A percentile compares a stretch with the other conserved stretches of the same genome.
These are phyloP conservation scores for Valencia hispanica DNA, from an alignment of 2,797 vertebrate genomes.

Conservation along the genomic window DNA sequence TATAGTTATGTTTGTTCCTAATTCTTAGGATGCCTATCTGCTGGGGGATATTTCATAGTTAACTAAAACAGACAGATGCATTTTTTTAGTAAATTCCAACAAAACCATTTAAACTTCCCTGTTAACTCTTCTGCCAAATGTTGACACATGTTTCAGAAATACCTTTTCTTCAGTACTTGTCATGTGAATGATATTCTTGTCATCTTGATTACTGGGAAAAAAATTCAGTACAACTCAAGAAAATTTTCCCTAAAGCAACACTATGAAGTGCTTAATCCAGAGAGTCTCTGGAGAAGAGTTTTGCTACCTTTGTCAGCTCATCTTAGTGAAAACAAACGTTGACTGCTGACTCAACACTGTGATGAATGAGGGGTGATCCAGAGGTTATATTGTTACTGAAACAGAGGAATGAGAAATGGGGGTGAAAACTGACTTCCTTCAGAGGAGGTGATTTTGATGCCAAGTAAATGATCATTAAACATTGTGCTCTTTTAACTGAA, in stretches of 20 bases:
- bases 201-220: background rate
- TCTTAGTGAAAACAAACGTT: background rate
- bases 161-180: background rate
- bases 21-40: no score
- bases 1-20: no score
- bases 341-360: conserved; percentile 26
- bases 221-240: background rate
- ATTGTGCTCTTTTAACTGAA: conserved; percentile 15
- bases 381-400: conserved; percentile 19
- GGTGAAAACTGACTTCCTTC: background rate
- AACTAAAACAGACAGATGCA: background rate
- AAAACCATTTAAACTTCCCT: background rate
- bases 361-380: conserved; percentile 23
- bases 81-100: background rate
- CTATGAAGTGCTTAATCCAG: conserved; percentile 2
- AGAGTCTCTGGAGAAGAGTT: background rate
- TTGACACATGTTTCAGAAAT: background rate
- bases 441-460: conserved; percentile 25
- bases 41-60: background rate
- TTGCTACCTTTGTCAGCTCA: background rate
- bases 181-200: background rate
- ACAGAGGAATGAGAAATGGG: conserved; percentile 3
- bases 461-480: conserved; percentile 29
- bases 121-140: background rate
- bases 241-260: background rate